Conservation (phyloP, 2,797 vertebrate genomes). For the Megalops cyprinoides region DNA sequence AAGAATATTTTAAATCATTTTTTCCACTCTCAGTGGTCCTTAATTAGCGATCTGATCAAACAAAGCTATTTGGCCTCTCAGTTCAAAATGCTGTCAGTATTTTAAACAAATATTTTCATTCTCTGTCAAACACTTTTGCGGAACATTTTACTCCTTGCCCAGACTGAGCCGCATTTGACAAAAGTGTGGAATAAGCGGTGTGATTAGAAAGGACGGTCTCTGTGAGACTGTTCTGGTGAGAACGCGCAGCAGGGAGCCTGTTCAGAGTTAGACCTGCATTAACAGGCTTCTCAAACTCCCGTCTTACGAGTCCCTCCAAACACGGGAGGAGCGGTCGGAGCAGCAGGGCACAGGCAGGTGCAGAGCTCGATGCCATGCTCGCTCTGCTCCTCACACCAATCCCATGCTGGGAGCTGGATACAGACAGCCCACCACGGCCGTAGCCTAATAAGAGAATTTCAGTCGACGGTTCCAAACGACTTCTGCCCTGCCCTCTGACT, state of each 20-base stretch:
- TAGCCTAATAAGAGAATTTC: background rate
- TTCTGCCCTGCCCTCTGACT: background rate
- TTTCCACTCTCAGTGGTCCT: background rate
- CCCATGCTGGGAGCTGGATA: background rate
- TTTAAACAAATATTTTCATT: background rate
- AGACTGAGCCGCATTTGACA: background rate
- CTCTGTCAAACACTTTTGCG: background rate
- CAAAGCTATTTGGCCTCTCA: background rate
- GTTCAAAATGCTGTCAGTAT: background rate
- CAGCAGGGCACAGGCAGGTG: background rate
- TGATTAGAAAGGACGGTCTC: conserved; percentile 1
- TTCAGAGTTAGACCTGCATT: conserved; percentile 5
- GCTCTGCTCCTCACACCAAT: no score
- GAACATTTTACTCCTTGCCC: background rate
- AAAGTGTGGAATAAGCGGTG: conserved; percentile 6
- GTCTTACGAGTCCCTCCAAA: background rate
- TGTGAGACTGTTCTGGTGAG: background rate
- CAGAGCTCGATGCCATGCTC: background rate
- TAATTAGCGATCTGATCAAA: background rate
- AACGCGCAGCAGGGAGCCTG: background rate
- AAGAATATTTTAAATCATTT: background rate
- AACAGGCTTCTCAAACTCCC: conserved; percentile 2
- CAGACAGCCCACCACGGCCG: background rate
- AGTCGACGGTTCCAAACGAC: background rate
- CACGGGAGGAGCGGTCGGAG: background rate